Evolutionary conservation across 2,888 invertebrate genomes (phyloP), one percentile per base, ranked within the genome.

Genomic region (Drosophila silvestris): DNA sequence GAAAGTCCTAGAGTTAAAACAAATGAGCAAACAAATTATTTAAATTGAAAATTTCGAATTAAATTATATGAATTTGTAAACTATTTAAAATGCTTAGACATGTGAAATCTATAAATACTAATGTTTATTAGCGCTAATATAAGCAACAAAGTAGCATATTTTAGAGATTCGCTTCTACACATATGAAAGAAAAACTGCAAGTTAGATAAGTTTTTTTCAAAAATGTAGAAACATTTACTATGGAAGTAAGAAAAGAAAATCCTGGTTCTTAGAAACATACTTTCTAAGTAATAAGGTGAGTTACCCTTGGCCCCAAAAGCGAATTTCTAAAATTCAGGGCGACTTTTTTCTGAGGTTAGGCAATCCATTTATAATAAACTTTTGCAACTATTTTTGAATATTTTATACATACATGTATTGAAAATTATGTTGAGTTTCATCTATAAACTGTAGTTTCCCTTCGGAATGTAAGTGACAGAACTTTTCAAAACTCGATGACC

Each of bases 1-100:
- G 95, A 95, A 57, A 97, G 94, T 84, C 97, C 97, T 97, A 94
- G 0, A 95, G 95, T 84, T 6, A 37, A 53, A 26, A 1, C 0
- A 16, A 47, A 47, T 47, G 6, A 2, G 12, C 14, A 37, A 37
- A 41, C 0, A 30, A 39, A 12, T 16, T 37, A 19, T 5, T 22
- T 19, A 37, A 39, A 35, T 3, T 5, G n/a, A 35, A 16, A n/a
- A 37, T 54, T 16, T 37, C 3, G 1, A 1, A 26, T 16, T 47
- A 9, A 47, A 26, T 16, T 47, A 12, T 26, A 47, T 7, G 16
- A 16, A 26, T 2, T 47, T 26, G 14, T 16, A 0, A 12, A 1
- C 22, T 22, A 5, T 12, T 1, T 22, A 22, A n/a, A 22, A 44
- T 44, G 12, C 12, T 22, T 44, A 12, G 12, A 16, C 2, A 16